These are phyloP conservation scores for Phoxinus phoxinus DNA, from an alignment of 2,113 vertebrate species.

Conservation along the genomic window DNA sequence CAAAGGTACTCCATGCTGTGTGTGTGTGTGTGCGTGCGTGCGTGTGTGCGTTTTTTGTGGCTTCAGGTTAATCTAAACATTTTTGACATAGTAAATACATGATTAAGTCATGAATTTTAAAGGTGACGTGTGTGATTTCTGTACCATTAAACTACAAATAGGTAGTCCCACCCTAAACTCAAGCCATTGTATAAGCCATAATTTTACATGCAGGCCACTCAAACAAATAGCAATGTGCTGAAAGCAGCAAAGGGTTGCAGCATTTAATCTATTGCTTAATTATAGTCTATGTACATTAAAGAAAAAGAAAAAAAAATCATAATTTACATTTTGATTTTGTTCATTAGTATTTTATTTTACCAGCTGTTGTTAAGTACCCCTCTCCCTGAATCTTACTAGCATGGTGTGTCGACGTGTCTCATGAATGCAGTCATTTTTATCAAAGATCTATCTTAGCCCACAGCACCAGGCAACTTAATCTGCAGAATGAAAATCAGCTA, in stretches of 20 bases:
- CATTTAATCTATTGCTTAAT: background rate
- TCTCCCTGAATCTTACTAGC: background rate
- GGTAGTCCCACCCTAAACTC: background rate
- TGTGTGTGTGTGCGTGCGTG: background rate
- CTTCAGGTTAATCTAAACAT: background rate
- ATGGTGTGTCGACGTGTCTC: background rate
- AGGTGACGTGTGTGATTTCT: background rate
- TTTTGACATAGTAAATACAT: background rate
- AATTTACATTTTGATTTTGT: background rate
- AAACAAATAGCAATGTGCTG: background rate
- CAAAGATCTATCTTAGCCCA: slow-evolving; percentile 30
- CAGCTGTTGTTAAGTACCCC: background rate
- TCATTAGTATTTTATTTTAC: background rate
- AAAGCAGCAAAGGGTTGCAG: background rate
- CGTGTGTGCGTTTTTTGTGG: background rate
- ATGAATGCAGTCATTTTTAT: slow-evolving; percentile 30
- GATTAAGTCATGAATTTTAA: background rate
- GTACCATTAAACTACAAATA: background rate
- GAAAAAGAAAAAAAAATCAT: background rate
- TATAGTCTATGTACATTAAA: background rate
- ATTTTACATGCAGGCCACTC: background rate
- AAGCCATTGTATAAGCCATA: background rate
- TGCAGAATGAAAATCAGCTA: background rate
- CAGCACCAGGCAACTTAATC: slow-evolving; percentile 23
- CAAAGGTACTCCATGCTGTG: background rate